Percentiles rank a stretch among this genome's conserved stretches.
These are phyloP conservation scores for Zaprionus gabonicus DNA, from an alignment of 1,140 invertebrate genomes.

Conservation along the genomic window DNA sequence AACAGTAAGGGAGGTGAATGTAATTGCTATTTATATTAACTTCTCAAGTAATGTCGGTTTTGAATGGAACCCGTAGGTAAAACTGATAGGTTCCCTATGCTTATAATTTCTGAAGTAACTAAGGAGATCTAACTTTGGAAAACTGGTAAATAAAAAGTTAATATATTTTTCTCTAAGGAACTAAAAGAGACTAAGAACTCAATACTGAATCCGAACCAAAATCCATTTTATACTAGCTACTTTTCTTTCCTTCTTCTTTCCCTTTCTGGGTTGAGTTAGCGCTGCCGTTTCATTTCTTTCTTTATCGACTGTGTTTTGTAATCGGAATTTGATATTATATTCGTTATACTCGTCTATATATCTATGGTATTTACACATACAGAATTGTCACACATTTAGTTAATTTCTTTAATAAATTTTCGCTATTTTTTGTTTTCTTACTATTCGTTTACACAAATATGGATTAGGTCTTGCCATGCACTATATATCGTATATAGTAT, in stretches of 20 bases:
- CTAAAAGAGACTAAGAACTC: background rate
- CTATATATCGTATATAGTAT: constrained; percentile 3
- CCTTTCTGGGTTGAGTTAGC: too few species aligned
- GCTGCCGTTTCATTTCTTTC: too few species aligned
- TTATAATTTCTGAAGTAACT: too few species aligned
- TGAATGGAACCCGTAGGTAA: background rate
- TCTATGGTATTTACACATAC: constrained; percentile 15
- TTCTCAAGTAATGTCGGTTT: background rate
- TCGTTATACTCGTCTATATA: background rate
- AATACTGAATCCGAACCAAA: background rate
- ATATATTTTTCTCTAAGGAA: background rate
- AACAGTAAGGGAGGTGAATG: background rate
- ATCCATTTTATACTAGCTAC: background rate
- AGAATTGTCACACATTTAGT: constrained; percentile 29
- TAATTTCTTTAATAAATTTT: constrained; percentile 12
- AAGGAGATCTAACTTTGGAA: too few species aligned
- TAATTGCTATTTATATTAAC: background rate
- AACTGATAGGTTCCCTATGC: too few species aligned
- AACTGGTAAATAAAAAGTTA: background rate
- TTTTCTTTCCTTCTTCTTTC: background rate
- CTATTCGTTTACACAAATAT: constrained; percentile 12
- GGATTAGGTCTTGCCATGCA: constrained; percentile 1
- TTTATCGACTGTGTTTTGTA: too few species aligned
- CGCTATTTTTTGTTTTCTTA: constrained; percentile 9
- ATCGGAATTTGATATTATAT: constrained; percentile 2